Conservation (phyloP, 1,140 invertebrate species). For the Ceratina australensis region DNA sequence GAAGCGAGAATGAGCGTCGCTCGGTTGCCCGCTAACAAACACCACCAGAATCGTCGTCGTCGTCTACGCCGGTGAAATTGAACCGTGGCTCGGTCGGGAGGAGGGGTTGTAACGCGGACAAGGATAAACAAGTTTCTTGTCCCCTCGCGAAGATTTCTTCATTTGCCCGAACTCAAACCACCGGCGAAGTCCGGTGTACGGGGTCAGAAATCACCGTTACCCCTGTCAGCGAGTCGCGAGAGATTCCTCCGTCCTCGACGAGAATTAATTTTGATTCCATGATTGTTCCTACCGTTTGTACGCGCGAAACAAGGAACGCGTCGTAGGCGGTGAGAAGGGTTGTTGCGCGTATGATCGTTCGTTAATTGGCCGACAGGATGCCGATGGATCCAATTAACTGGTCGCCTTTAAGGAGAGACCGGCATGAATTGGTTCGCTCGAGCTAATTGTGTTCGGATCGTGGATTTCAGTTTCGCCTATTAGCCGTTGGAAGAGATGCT, state of each 20-base stretch:
- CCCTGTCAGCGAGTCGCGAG: not conserved
- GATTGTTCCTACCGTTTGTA: not conserved
- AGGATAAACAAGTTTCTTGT: constrained; percentile 18
- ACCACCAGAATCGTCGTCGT: constrained; percentile 19
- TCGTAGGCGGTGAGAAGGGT: no score
- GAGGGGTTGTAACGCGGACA: not conserved
- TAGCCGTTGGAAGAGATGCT: constrained; percentile 27
- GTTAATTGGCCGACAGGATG: constrained; percentile 12
- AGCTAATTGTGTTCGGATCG: constrained; percentile 7
- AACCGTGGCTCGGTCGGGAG: not conserved
- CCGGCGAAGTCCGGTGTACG: not conserved
- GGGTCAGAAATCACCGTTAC: not conserved
- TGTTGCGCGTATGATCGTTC: not conserved
- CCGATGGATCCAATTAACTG: constrained; percentile 15
- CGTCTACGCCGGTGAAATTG: constrained; percentile 31
- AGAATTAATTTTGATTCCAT: not conserved
- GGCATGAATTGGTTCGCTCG: not conserved
- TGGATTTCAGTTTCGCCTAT: constrained; percentile 1
- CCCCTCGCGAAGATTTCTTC: not conserved
- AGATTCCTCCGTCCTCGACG: not conserved
- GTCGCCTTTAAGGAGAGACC: constrained; percentile 1
- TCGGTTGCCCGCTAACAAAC: constrained; percentile 31
- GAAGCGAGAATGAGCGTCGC: constrained; percentile 26
- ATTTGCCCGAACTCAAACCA: constrained; percentile 5
- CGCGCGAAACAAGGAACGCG: not conserved